Base-by-base conservation (phyloP, 2,888 invertebrate species). In the Muscina levida region DNA sequence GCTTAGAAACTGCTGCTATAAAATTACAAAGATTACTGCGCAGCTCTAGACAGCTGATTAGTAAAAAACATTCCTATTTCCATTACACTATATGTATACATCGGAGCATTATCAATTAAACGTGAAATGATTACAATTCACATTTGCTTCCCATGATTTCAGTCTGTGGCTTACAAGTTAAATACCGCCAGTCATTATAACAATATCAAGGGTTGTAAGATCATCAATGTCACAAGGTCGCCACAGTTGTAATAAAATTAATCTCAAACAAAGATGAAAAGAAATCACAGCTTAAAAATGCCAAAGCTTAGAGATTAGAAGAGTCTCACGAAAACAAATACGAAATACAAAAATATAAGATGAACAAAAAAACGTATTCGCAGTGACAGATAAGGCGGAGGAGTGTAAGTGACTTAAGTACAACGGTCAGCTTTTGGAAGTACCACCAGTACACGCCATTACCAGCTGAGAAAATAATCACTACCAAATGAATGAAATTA, bases 221-320 rank as follows among this genome's bases (percentile, higher is more conserved):
- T 66, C 19, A 5, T 4, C 62, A 48, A 26, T 48, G 56, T 56
- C 42, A 22, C 44, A 66, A 59, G 79, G 65, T 74, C 71, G 65
- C 71, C 71, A 71, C 66, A 26, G 51, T 15, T 22, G 13, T 13
- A 39, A 67, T 79, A 71, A 53, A 74, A 74, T 74, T 66, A 74
- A 79, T 79, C 71, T 74, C 31, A n/a, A 66, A 56, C 22, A 39
- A 22, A 13, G 31, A 26, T 24, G 51, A 15, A 19, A 15, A 67
- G 26, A 72, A 77, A 67, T 72, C 44, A 48, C 10, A 67, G 24
- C 13, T 19, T 31, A 67, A 73, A 11, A n/a, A n/a, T n/a, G n/a
- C n/a, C n/a, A n/a, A 37, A 68, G 31, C 68, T 48, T 46, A 39
- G 31, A 3, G 31, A 31, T 3, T 3, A 31, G 31, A 8, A 31